Evolutionary conservation across 1,140 invertebrate genomes (phyloP).

Genomic region (Chlorops oryzae): DNA sequence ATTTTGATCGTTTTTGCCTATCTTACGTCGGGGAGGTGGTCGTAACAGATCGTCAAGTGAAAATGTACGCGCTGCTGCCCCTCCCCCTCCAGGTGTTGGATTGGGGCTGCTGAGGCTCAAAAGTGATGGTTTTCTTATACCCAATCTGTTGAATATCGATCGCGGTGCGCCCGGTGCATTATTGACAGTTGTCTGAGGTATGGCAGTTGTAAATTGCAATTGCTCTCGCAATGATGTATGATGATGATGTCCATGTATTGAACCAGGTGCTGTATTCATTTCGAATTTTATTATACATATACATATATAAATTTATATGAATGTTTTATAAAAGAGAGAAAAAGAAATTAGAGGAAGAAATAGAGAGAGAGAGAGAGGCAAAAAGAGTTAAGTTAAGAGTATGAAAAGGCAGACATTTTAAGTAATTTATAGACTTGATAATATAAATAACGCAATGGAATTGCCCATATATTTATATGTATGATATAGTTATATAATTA

Average conservation of each 20-base stretch:
- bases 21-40: constrained; percentile 66
- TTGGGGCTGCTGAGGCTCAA: constrained; percentile 62
- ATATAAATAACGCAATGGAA: no score
- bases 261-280: constrained; percentile 18
- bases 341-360: background rate
- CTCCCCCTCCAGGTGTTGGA: constrained; percentile 39
- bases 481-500: no score
- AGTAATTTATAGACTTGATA: no score
- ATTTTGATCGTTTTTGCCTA: constrained; percentile 22
- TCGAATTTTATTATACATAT: constrained; percentile 1
- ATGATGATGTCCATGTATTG: constrained; percentile 27
- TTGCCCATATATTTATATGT: no score
- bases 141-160: constrained; percentile 66
- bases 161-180: constrained; percentile 50
- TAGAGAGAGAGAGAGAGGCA: constrained; percentile 5
- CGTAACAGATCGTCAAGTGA: constrained; percentile 76
- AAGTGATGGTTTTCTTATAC: constrained; percentile 73
- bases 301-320: background rate
- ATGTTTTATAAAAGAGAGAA: constrained; percentile 1
- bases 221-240: constrained; percentile 26
- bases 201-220: constrained; percentile 31
- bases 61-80: constrained; percentile 62
- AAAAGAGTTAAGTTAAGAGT: constrained; percentile 5
- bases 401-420: constrained; percentile 2
- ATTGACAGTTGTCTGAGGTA: constrained; percentile 40